Conservation (phyloP, 2,113 vertebrate genomes). For the Muscicapa adusta region DNA sequence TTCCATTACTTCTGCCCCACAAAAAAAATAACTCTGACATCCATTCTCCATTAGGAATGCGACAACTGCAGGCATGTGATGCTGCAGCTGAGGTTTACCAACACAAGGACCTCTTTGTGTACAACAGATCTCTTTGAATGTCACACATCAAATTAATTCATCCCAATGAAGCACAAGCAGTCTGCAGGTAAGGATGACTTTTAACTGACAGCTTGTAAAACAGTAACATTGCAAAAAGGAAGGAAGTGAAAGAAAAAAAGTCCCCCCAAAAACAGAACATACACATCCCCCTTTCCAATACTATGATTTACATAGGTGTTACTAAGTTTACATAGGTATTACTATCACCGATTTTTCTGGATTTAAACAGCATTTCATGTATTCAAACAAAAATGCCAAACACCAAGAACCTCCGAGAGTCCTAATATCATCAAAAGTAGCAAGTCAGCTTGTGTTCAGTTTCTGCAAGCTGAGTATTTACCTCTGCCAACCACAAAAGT, state of each 20-base stretch:
- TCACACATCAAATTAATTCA: background rate
- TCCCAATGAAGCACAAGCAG: background rate
- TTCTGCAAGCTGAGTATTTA: background rate
- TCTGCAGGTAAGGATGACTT: background rate
- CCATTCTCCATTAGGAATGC: background rate
- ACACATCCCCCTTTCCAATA: background rate
- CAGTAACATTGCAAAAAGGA: background rate
- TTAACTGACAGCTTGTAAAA: background rate
- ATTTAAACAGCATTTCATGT: background rate
- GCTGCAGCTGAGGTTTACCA: background rate
- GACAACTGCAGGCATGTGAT: background rate
- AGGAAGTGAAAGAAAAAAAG: accelerated
- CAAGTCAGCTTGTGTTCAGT: background rate
- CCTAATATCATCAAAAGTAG: background rate
- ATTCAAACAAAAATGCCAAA: background rate
- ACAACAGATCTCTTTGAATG: background rate
- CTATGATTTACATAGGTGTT: background rate
- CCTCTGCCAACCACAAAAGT: background rate
- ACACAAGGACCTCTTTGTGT: background rate
- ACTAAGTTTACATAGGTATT: background rate
- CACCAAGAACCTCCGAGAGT: background rate
- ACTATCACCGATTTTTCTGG: background rate
- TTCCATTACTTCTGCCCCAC: background rate
- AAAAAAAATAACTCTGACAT: background rate
- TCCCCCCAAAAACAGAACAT: accelerated